Evolutionary conservation across 2,888 invertebrate species (phyloP).

Genomic region (Cryptocephalus primarius): DNA sequence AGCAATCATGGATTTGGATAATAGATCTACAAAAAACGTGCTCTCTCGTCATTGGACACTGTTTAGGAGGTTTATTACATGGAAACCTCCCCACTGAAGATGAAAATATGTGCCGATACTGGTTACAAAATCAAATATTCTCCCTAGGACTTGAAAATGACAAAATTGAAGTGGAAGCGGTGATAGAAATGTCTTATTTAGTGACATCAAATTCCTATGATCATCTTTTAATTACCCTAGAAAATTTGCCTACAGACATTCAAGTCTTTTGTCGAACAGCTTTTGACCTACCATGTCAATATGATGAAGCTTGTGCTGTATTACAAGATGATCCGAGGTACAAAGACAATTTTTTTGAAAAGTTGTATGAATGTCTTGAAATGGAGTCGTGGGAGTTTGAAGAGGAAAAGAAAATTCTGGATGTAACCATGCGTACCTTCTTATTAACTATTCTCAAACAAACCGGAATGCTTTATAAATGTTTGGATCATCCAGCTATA

Average conservation of each 20-base stretch:
- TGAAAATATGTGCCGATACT: conserved; percentile 37
- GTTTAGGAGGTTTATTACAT: conserved; percentile 45
- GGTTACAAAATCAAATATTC: conserved; percentile 38
- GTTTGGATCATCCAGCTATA: conserved; percentile 20
- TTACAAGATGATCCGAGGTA: conserved; percentile 14
- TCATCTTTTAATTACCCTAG: conserved; percentile 15
- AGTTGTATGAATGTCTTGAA: conserved; percentile 34
- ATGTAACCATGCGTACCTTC: conserved; percentile 39
- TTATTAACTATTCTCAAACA: conserved; percentile 43
- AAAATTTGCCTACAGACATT: conserved; percentile 18
- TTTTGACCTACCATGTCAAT: conserved; percentile 28
- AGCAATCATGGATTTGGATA: conserved; percentile 45
- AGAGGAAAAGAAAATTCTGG: conserved; percentile 38
- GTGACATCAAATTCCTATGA: conserved; percentile 11
- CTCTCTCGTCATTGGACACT: conserved; percentile 48
- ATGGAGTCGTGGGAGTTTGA: conserved; percentile 42
- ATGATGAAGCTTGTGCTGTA: conserved; percentile 31
- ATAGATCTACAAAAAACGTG: conserved; percentile 49
- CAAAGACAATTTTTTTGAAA: conserved; percentile 27
- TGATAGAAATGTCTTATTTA: conserved; percentile 15
- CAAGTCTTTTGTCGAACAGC: conserved; percentile 26
- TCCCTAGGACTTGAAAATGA: conserved; percentile 26
- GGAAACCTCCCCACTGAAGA: conserved; percentile 37
- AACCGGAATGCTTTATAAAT: conserved; percentile 37
- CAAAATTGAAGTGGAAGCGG: conserved; percentile 12